Conservation (phyloP, 2,888 invertebrate genomes). For the Plebejus argus region DNA sequence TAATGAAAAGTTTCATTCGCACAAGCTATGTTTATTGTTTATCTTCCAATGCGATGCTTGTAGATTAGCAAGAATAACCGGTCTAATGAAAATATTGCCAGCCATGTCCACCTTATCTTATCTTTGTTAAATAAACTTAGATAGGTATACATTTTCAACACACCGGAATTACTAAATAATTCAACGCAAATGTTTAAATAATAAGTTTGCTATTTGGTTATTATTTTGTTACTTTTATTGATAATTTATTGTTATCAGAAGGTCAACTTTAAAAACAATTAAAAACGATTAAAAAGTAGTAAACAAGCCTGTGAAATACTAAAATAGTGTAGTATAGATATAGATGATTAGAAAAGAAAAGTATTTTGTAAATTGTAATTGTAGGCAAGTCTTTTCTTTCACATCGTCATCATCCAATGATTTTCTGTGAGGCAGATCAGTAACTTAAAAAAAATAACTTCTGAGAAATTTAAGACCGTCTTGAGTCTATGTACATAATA, state of each 20-base stretch:
- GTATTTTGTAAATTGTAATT: too few species aligned
- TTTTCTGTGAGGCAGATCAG: too few species aligned
- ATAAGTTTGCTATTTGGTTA: background rate
- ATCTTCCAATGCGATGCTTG: background rate
- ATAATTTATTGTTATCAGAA: too few species aligned
- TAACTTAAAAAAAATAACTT: too few species aligned
- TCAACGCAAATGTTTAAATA: background rate
- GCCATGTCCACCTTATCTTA: background rate
- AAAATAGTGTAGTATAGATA: too few species aligned
- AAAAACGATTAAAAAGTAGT: too few species aligned
- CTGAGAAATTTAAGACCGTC: background rate
- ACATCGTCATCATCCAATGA: too few species aligned
- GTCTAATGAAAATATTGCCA: background rate
- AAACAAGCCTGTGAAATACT: too few species aligned
- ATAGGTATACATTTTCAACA: background rate
- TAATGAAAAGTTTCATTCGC: background rate
- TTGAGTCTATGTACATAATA: too few species aligned
- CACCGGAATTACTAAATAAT: background rate
- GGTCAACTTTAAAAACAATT: too few species aligned
- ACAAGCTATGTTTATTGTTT: background rate
- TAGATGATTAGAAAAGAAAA: too few species aligned
- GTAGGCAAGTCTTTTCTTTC: too few species aligned
- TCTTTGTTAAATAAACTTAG: background rate
- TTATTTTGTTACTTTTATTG: background rate
- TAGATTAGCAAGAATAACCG: background rate